Conservation (phyloP, 2,888 invertebrate genomes). For the Lasioglossum pauxillum region DNA sequence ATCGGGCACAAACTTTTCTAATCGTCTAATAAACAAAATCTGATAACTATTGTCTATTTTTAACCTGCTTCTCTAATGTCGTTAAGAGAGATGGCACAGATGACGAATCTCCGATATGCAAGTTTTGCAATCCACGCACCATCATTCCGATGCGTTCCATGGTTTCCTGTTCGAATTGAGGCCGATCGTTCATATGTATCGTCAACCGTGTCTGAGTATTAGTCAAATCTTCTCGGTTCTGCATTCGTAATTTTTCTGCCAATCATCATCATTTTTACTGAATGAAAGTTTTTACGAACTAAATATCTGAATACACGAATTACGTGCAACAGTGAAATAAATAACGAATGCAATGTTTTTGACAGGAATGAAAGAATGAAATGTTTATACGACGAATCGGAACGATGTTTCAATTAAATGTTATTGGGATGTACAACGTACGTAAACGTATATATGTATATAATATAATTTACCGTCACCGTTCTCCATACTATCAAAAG, state of each 20-base stretch:
- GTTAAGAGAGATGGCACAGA: conserved; percentile 49
- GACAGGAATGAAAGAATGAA: background rate
- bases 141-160: conserved; percentile 65
- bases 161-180: conserved; percentile 42
- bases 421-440: background rate
- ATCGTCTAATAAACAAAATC: background rate
- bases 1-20: background rate
- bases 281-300: conserved; percentile 11
- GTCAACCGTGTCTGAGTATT: conserved; percentile 10
- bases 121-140: conserved; percentile 66
- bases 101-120: conserved; percentile 75
- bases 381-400: background rate
- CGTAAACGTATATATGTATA: background rate
- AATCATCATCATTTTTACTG: conserved; percentile 28
- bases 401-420: background rate
- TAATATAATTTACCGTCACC: conserved; percentile 48
- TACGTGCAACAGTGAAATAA: background rate
- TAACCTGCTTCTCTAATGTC: conserved; percentile 64
- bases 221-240: conserved; percentile 21
- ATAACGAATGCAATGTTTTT: background rate
- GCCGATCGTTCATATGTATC: conserved; percentile 29
- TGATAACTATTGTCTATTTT: background rate
- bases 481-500: conserved; percentile 64
- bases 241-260: conserved; percentile 39
- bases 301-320: background rate